These are phyloP conservation scores for Cyrtodaria siliqua DNA, from an alignment of 2,888 invertebrate genomes.

Conservation along the genomic window DNA sequence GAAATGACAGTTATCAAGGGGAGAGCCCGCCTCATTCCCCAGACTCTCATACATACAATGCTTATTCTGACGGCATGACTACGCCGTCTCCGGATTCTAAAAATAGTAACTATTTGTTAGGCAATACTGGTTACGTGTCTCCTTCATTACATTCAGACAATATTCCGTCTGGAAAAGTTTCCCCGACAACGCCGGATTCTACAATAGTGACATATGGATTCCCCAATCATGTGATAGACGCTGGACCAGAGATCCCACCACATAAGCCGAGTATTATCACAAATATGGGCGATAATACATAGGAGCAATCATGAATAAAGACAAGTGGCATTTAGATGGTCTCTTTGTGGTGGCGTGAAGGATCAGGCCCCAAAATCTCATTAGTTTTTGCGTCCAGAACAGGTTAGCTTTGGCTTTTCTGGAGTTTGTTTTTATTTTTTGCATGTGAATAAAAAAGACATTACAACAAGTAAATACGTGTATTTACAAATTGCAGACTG, in stretches of 20 bases:
- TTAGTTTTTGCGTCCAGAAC: too few species aligned
- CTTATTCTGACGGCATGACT: conserved; percentile 28
- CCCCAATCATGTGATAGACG: background rate
- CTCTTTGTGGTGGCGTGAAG: too few species aligned
- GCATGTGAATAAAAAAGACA: too few species aligned
- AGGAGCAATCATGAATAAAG: too few species aligned
- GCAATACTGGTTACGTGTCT: background rate
- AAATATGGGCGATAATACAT: background rate
- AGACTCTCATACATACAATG: conserved; percentile 39
- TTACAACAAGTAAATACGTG: too few species aligned
- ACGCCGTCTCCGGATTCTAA: conserved; percentile 15
- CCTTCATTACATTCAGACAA: background rate
- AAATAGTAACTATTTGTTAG: background rate
- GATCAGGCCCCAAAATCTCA: too few species aligned
- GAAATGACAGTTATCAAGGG: conserved; percentile 41
- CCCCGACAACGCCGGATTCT: conserved; percentile 16
- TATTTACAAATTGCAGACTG: too few species aligned
- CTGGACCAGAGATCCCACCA: background rate
- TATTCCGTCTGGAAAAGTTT: background rate
- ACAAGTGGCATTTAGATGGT: too few species aligned
- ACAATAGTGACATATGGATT: conserved; percentile 20
- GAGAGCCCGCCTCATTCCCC: conserved; percentile 31
- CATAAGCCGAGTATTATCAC: background rate
- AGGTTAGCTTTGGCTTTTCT: too few species aligned
- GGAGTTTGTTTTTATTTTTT: too few species aligned